Conservation (phyloP, 2,888 invertebrate genomes). For the Luperina testacea region DNA sequence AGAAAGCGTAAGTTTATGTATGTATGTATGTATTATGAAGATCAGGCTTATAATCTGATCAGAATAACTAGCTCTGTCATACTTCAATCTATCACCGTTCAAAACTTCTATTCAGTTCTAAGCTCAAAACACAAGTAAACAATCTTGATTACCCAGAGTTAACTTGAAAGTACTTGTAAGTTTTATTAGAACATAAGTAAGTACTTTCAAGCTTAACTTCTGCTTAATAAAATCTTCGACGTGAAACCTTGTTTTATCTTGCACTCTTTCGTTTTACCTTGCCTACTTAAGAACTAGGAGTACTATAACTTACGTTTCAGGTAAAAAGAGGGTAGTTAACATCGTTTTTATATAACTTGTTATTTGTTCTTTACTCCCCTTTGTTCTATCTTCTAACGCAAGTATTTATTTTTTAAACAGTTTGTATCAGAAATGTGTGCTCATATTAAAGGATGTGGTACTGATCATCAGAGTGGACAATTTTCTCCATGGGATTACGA, state of each 20-base stretch:
- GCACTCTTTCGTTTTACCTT: slow-evolving; percentile 2
- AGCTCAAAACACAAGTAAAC: not conserved
- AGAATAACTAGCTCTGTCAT: not conserved
- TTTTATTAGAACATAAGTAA: slow-evolving; percentile 5
- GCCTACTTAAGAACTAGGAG: not conserved
- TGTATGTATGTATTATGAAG: no score
- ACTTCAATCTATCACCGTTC: not conserved
- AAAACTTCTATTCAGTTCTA: not conserved
- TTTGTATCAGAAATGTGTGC: no score
- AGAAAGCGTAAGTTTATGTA: not conserved
- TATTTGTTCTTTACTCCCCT: not conserved
- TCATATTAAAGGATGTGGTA: no score
- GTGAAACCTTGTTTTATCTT: slow-evolving; percentile 6
- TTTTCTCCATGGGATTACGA: no score
- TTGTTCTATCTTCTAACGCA: not conserved
- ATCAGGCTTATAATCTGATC: not conserved
- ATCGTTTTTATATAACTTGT: not conserved
- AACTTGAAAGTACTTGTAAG: not conserved
- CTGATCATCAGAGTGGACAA: no score
- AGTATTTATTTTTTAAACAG: not conserved
- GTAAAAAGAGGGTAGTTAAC: not conserved
- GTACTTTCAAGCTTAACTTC: slow-evolving; percentile 7
- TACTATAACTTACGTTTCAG: slow-evolving; percentile 1
- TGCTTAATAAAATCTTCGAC: slow-evolving; percentile 8
- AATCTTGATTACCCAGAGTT: not conserved